Conservation (phyloP, 2,888 invertebrate genomes). For the Acrobasis consociella region DNA sequence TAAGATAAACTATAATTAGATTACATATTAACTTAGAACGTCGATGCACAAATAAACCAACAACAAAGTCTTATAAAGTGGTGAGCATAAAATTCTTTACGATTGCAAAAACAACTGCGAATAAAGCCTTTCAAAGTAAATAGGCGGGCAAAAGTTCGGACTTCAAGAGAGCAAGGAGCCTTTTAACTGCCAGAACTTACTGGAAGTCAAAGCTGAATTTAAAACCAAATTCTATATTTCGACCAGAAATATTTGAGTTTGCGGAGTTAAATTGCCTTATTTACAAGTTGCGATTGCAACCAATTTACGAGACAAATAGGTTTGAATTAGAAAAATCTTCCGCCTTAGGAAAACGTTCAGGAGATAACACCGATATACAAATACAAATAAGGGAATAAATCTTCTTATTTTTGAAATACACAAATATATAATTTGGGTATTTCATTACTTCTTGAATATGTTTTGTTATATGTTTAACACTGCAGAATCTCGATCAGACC, state of each 20-base stretch:
- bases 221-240: slow-evolving; percentile 17
- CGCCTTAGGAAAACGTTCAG: background rate
- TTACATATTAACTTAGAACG: no score
- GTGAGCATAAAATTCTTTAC: slow-evolving; percentile 12
- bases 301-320: background rate
- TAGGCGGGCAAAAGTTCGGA: slow-evolving; percentile 18
- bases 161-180: slow-evolving; percentile 21
- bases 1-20: no score
- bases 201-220: slow-evolving; percentile 16
- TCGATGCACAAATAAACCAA: background rate
- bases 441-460: no score
- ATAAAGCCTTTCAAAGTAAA: slow-evolving; percentile 17
- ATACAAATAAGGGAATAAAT: no score
- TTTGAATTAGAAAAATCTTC: background rate
- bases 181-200: slow-evolving; percentile 20
- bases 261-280: slow-evolving; percentile 2
- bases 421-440: no score
- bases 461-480: no score
- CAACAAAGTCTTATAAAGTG: slow-evolving; percentile 4
- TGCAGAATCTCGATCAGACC: no score
- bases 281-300: slow-evolving; percentile 3
- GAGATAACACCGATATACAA: no score
- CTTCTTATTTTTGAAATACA: no score
- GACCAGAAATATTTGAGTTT: background rate
- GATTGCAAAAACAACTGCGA: slow-evolving; percentile 17